Evolutionary conservation across 2,888 invertebrate species (phyloP), one percentile per base, ranked within the genome.

Genomic region (Troides aeacus): DNA sequence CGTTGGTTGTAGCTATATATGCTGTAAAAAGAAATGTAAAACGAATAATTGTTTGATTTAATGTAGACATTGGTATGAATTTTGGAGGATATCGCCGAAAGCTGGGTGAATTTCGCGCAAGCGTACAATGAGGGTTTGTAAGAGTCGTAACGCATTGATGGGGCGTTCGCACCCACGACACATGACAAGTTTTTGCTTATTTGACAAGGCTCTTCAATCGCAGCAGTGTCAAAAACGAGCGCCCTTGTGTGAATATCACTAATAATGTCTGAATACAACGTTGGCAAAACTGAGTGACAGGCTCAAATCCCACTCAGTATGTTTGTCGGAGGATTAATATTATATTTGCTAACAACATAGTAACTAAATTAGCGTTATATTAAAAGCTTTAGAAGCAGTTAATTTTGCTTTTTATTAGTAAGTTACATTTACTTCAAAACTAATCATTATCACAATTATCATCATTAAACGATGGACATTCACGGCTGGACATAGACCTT

Each of bases 161-260:
- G 84, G 83, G 82, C 83, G 83, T 76, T 77, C 72, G 79, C 77
- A 78, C 78, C 77, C 78, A 74, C 76, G 71, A 74, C 76, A 70
- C 79, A 73, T 82, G 81, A 85, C 88, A 87, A 84, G 78, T 87
- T 87, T 87, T 84, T 84, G 87, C 88, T 84, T 79, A 81, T 78
- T 77, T 76, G 79, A 89, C 87, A 88, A 85, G 82, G 78, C 79
- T 76, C 79, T 81, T 87, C 86, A 82, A 85, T 87, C 86, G 82
- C 79, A 77, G 78, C 76, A 79, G 81, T 83, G 79, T 81, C 84
- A 85, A 83, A 83, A 81, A 79, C 75, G 82, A 81, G 81, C 82
- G 80, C 81, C 81, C 77, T 81, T 74, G 73, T 79, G 74, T 76
- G 82, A 81, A 87, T 79, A 85, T 82, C 72, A 72, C 78, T 76